Percentiles rank a stretch among this genome's conserved stretches.
Conservation (phyloP, 1,140 invertebrate genomes). For the Achatina immaculata region DNA sequence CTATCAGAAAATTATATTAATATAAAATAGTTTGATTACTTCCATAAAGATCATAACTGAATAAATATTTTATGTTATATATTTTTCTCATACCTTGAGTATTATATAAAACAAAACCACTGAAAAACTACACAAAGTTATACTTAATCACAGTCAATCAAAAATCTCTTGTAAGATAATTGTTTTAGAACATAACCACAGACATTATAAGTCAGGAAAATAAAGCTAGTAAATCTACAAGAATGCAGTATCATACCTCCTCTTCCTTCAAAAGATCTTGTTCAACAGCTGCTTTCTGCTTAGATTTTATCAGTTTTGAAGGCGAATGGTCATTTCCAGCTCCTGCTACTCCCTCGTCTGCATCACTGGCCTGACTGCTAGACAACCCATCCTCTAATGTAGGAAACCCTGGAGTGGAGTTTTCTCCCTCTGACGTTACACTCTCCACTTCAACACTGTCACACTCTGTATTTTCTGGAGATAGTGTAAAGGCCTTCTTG, state of each 20-base stretch:
- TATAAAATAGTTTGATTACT: too few relatives aligned
- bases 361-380: constrained; percentile 91
- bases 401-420: constrained; percentile 81
- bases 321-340: constrained; percentile 54
- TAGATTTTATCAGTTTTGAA: constrained; percentile 59
- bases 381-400: constrained; percentile 91
- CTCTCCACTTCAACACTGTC: constrained; percentile 91
- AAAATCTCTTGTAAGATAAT: too few relatives aligned
- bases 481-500: constrained; percentile 84
- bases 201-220: too few relatives aligned
- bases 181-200: too few relatives aligned
- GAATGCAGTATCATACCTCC: constrained; percentile 16
- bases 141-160: too few relatives aligned
- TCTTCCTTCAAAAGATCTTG: constrained; percentile 42
- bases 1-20: too few relatives aligned
- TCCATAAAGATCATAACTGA: too few relatives aligned
- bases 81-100: too few relatives aligned
- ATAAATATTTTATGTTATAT: too few relatives aligned
- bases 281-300: constrained; percentile 61
- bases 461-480: constrained; percentile 95
- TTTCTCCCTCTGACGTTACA: constrained; percentile 72
- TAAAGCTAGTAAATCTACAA: background rate
- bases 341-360: constrained; percentile 80
- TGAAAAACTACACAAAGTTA: too few relatives aligned
- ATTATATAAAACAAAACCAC: too few relatives aligned